Evolutionary conservation across 2,888 invertebrate species (phyloP).

Genomic region (Tenthredo scrophulariae): DNA sequence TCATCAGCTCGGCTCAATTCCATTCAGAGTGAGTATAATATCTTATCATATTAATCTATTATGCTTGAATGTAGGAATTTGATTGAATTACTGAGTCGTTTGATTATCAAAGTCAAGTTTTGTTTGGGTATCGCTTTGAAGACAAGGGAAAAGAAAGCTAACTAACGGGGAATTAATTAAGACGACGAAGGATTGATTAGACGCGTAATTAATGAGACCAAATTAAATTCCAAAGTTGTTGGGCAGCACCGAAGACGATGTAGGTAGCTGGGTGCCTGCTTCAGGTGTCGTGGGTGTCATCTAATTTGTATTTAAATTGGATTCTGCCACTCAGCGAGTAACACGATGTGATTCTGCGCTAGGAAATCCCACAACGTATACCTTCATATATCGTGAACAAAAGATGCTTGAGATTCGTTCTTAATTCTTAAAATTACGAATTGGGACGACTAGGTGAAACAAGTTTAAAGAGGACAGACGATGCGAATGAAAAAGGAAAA

Average conservation of each 20-base stretch:
- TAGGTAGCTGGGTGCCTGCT: slow-evolving; percentile 8
- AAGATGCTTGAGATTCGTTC: not conserved
- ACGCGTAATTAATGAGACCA: slow-evolving; percentile 60
- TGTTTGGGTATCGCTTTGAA: not conserved
- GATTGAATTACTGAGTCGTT: not conserved
- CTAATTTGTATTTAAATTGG: slow-evolving; percentile 73
- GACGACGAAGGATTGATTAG: slow-evolving; percentile 31
- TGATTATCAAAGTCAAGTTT: not conserved
- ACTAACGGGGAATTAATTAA: not conserved
- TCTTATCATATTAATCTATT: not conserved
- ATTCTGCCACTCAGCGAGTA: slow-evolving; percentile 57
- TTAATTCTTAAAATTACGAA: not conserved
- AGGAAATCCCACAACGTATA: slow-evolving; percentile 49
- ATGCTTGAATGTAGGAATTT: not conserved
- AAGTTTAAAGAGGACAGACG: not conserved
- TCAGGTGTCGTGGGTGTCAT: slow-evolving; percentile 61
- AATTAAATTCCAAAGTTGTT: slow-evolving; percentile 64
- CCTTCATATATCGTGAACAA: not conserved
- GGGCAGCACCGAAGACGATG: slow-evolving; percentile 18
- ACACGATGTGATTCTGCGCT: slow-evolving; percentile 27
- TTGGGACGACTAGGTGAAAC: not conserved
- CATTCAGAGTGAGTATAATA: not conserved
- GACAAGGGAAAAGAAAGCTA: not conserved
- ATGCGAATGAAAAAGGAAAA: not conserved
- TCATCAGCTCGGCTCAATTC: not conserved